Percentiles rank a stretch among this genome's conserved stretches.
These are phyloP conservation scores for Anoplophora glabripennis DNA, from an alignment of 1,140 invertebrate species.

Conservation along the genomic window DNA sequence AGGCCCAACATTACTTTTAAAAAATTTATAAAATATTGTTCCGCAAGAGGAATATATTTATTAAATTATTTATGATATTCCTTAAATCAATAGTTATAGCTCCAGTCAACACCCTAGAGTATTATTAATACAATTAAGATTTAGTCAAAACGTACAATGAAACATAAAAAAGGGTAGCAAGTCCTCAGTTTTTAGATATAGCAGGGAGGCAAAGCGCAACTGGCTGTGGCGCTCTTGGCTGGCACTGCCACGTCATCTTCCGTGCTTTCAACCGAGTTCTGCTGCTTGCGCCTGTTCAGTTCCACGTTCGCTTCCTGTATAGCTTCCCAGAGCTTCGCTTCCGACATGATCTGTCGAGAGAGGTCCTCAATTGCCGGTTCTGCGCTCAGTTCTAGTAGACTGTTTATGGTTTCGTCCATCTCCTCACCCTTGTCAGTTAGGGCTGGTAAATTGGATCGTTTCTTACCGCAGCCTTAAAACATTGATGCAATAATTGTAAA, in stretches of 20 bases:
- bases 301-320: constrained; percentile 71
- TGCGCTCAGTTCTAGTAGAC: constrained; percentile 62
- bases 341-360: constrained; percentile 70
- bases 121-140: too few species aligned
- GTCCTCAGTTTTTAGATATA: constrained; percentile 37
- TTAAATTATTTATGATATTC: too few species aligned
- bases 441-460: constrained; percentile 56
- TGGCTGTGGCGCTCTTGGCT: constrained; percentile 33
- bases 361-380: constrained; percentile 70
- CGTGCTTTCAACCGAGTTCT: constrained; percentile 37
- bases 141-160: too few species aligned
- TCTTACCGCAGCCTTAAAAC: constrained; percentile 63
- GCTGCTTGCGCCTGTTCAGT: constrained; percentile 58
- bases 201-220: constrained; percentile 44
- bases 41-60: too few species aligned
- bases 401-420: constrained; percentile 59
- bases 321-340: constrained; percentile 73
- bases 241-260: constrained; percentile 29
- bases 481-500: too few species aligned
- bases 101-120: too few species aligned
- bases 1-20: too few species aligned
- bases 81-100: too few species aligned
- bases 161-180: neutral
- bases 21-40: too few species aligned
- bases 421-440: constrained; percentile 45